These are phyloP conservation scores for Amiota minor DNA, from an alignment of 2,888 invertebrate genomes.

Conservation along the genomic window DNA sequence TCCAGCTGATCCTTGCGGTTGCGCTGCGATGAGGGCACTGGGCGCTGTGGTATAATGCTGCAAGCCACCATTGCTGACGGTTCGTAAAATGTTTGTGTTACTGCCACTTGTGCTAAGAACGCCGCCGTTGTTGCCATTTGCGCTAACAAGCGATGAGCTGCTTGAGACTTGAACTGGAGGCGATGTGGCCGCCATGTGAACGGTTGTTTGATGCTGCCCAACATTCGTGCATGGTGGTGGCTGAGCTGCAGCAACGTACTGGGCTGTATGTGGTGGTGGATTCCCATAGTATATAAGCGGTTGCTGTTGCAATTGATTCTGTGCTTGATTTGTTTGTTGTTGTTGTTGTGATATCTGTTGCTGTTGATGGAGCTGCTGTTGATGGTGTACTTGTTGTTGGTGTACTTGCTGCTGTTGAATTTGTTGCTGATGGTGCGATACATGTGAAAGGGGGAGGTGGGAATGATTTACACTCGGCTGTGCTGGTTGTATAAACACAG, in stretches of 20 bases:
- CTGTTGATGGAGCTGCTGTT: conserved; percentile 26
- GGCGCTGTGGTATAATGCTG: conserved; percentile 48
- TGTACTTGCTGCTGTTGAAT: conserved; percentile 40
- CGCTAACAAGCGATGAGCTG: conserved; percentile 42
- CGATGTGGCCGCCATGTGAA: conserved; percentile 55
- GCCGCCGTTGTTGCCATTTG: conserved; percentile 30
- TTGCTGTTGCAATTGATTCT: conserved; percentile 33
- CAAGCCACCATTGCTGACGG: conserved; percentile 46
- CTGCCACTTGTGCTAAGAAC: conserved; percentile 45
- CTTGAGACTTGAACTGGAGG: conserved; percentile 54
- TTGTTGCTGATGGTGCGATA: conserved; percentile 28
- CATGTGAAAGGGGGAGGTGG: conserved; percentile 45
- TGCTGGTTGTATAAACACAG: conserved; percentile 49
- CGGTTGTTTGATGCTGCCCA: conserved; percentile 48
- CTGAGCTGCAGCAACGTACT: conserved; percentile 24
- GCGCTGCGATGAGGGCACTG: conserved; percentile 57
- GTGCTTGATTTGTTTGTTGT: conserved; percentile 45
- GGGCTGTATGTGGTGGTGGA: conserved; percentile 36
- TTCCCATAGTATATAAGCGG: conserved; percentile 47
- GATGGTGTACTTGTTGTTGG: conserved; percentile 46
- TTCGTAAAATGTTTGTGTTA: conserved; percentile 47
- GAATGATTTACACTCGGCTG: conserved; percentile 40
- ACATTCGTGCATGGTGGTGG: conserved; percentile 30
- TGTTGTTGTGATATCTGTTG: conserved; percentile 43
- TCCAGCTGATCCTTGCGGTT: conserved; percentile 35